These are phyloP conservation scores for Rousettus leschenaultii DNA, from an alignment of 2,113 vertebrate species.

Conservation along the genomic window DNA sequence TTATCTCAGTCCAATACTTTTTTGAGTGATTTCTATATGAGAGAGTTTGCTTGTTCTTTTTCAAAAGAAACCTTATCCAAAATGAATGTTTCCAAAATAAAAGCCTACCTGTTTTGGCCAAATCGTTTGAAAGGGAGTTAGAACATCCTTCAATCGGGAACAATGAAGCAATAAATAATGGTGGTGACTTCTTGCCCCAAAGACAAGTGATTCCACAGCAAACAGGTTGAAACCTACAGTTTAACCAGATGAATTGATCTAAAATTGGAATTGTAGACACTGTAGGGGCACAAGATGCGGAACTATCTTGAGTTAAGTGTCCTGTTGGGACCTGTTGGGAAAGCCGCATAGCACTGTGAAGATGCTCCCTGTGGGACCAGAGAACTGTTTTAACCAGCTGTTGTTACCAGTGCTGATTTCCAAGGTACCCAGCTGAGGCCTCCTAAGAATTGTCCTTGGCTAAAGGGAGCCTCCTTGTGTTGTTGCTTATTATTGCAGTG, in stretches of 20 bases:
- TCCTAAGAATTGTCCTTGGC: background rate
- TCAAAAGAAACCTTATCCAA: background rate
- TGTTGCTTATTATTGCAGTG: background rate
- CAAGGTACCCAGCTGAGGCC: background rate
- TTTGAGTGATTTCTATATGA: background rate
- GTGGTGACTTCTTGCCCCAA: rapidly evolving
- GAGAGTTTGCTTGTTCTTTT: background rate
- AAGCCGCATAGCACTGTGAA: background rate
- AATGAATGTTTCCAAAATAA: background rate
- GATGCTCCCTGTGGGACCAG: background rate
- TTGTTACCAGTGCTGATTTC: rapidly evolving
- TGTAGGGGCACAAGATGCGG: rapidly evolving
- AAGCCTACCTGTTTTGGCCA: background rate
- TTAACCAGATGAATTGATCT: background rate
- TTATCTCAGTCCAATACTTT: background rate
- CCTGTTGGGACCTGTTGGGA: background rate
- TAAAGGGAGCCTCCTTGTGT: background rate
- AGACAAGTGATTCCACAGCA: background rate
- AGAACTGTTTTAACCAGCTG: background rate
- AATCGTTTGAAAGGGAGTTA: background rate
- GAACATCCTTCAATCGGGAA: background rate
- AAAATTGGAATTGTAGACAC: background rate
- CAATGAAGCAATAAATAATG: background rate
- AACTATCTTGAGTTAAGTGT: background rate
- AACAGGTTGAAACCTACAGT: rapidly evolving